These are phyloP conservation scores for Panthera tigris DNA, from an alignment of 2,113 vertebrate genomes.

Conservation along the genomic window DNA sequence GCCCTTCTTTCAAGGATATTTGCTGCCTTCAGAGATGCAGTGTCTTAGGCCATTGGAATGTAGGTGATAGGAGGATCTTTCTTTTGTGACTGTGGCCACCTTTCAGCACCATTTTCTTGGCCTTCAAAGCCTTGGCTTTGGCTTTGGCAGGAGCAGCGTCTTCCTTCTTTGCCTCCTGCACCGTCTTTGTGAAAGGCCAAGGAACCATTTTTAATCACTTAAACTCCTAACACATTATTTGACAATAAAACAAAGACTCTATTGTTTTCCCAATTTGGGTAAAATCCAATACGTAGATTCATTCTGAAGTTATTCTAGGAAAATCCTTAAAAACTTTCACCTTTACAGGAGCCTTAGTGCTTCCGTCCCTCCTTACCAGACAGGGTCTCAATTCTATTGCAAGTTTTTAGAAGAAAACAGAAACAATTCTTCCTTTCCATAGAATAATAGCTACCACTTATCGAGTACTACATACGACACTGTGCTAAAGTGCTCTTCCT, in stretches of 20 bases:
- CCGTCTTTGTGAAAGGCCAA: neutral
- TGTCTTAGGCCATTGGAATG: neutral
- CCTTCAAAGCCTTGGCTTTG: neutral
- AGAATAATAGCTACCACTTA: neutral
- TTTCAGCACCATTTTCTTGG: neutral
- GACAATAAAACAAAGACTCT: neutral
- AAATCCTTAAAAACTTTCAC: slow-evolving; percentile 18
- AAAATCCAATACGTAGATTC: neutral
- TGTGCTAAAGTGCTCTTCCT: neutral
- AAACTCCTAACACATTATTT: neutral
- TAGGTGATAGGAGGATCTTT: neutral
- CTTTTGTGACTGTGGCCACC: neutral
- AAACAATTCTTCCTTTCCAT: neutral
- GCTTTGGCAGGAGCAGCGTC: neutral
- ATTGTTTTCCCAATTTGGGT: slow-evolving; percentile 17
- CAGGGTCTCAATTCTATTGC: neutral
- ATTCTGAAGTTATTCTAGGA: neutral
- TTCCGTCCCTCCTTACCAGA: neutral
- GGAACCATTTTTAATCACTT: neutral
- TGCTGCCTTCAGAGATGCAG: neutral
- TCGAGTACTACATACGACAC: neutral
- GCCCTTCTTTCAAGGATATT: neutral
- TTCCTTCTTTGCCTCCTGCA: neutral
- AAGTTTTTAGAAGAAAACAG: neutral
- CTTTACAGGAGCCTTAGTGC: neutral